Evolutionary conservation across 2,113 vertebrate genomes (phyloP).

Genomic region (Prunella fulvescens): DNA sequence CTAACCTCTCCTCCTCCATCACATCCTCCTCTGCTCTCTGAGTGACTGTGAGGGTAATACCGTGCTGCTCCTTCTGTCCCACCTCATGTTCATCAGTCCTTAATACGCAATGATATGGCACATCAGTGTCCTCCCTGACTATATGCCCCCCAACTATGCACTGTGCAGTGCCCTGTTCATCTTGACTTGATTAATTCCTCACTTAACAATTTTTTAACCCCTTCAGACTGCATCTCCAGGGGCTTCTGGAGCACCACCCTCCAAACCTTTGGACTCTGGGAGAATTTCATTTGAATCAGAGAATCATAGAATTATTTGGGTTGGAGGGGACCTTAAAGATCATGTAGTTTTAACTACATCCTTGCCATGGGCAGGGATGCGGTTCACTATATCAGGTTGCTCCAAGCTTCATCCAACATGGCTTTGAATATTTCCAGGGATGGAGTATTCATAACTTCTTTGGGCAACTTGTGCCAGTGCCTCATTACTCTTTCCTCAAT

Average conservation of each 20-base stretch:
- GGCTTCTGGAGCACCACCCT: background rate
- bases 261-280: background rate
- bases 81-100: background rate
- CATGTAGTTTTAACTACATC: background rate
- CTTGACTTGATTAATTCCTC: background rate
- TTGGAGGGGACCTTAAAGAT: background rate
- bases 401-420: background rate
- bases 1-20: background rate
- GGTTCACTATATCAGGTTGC: background rate
- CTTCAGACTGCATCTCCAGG: background rate
- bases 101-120: background rate
- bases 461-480: background rate
- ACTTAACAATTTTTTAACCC: background rate
- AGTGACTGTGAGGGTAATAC: background rate
- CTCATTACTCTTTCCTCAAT: background rate
- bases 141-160: fast-evolving
- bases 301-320: background rate
- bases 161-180: background rate
- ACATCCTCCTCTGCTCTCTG: background rate
- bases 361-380: background rate
- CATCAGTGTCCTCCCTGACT: background rate
- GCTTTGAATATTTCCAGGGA: background rate
- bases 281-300: background rate
- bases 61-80: background rate
- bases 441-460: background rate